Conservation (phyloP, 2,888 invertebrate species). For the Ligdia adustata region DNA sequence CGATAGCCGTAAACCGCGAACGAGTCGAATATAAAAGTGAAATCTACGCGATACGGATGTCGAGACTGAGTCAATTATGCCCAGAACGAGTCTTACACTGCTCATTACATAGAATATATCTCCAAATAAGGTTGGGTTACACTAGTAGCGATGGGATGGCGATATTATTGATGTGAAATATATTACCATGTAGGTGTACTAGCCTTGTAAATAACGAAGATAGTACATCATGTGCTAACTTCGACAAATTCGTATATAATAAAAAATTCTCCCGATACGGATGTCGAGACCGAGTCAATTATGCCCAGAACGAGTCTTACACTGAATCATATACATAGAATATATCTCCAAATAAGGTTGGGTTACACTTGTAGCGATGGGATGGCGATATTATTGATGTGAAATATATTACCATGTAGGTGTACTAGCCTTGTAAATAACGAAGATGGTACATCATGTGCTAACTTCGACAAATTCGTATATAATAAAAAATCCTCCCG, state of each 20-base stretch:
- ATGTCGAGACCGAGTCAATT: constrained; percentile 57
- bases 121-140: constrained; percentile 25
- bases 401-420: too few species aligned
- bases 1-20: constrained; percentile 31
- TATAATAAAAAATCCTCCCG: constrained; percentile 43
- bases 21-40: constrained; percentile 37
- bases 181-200: too few species aligned
- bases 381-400: too few species aligned
- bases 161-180: too few species aligned
- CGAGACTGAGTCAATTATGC: constrained; percentile 59
- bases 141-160: constrained; percentile 27
- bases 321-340: constrained; percentile 63
- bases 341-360: constrained; percentile 44
- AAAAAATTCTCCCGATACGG: constrained; percentile 45
- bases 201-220: too few species aligned
- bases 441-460: too few species aligned
- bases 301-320: constrained; percentile 52
- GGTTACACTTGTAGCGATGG: constrained; percentile 28
- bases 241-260: constrained; percentile 34
- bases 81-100: constrained; percentile 53
- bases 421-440: too few species aligned
- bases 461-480: constrained; percentile 32
- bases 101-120: constrained; percentile 63
- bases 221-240: too few species aligned
- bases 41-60: constrained; percentile 43